A percentile compares a stretch with the other conserved stretches of the same genome.
Conservation (phyloP, 2,888 invertebrate genomes). For the Hartigia nigra region DNA sequence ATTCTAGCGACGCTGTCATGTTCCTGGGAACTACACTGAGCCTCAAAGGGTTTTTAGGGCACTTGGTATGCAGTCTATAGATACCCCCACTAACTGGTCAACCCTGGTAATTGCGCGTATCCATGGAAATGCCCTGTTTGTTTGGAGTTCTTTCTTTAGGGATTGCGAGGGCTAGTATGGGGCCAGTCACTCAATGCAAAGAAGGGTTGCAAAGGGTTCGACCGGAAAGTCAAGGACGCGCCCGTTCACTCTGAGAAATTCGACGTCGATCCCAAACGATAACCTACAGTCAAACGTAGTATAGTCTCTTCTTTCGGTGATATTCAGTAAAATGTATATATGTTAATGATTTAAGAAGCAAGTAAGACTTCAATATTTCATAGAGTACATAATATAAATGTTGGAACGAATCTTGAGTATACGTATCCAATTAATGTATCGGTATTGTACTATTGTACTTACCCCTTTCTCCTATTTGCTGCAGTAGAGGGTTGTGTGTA, state of each 20-base stretch:
- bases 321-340: neutral
- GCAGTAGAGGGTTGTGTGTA: neutral
- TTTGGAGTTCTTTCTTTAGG: slow-evolving; percentile 49
- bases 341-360: neutral
- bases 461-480: neutral
- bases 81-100: slow-evolving; percentile 39
- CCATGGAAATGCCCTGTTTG: slow-evolving; percentile 59
- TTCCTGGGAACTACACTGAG: neutral
- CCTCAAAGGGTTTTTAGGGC: slow-evolving; percentile 42
- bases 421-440: neutral
- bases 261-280: neutral
- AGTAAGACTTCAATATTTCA: neutral
- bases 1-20: neutral
- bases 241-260: neutral
- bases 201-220: slow-evolving; percentile 54
- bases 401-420: neutral
- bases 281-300: neutral
- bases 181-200: slow-evolving; percentile 47
- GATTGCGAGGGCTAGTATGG: slow-evolving; percentile 28
- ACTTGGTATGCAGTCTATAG: slow-evolving; percentile 33
- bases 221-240: slow-evolving; percentile 56
- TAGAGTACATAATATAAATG: neutral
- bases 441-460: neutral
- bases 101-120: slow-evolving; percentile 57
- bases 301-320: neutral